Evolutionary conservation across 2,888 invertebrate species (phyloP), one percentile per base, ranked within the genome.

Genomic region (Clitarchus hookeri): DNA sequence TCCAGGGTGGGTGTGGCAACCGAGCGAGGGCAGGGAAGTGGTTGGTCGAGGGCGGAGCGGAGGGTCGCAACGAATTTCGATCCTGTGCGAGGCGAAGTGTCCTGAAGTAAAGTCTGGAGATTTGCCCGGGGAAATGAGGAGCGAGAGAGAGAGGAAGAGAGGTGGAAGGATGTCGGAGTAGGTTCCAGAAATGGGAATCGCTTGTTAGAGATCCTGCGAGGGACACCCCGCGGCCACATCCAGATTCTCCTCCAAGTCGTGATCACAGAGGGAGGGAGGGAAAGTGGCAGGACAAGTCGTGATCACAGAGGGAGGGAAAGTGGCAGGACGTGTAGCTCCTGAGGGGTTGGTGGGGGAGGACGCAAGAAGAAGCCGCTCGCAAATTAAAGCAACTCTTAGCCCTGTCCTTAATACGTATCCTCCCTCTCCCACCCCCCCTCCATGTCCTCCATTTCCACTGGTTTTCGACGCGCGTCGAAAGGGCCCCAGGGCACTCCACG

Each of bases 81-180:
- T n/a, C 65, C 23, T 19, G 23, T 9, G 65, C 65, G n/a, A 9
- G 65, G 65, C 65, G 65, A 65, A 65, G 65, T 65, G 65, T 65
- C n/a, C 65, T 19, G 65, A 65, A n/a, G 23, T 65, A n/a, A 65
- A 48, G 19, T 0, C 65, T 9, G 65, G 65, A 65, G 65, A 65
- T 65, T n/a, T n/a, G 65, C 65, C 65, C 65, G 65, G 65, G 65
- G 65, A 65, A 65, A 65, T n/a, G 65, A 65, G 65, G 65, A 65
- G 65, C 11, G 65, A 65, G 19, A 65, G 65, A 19, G 65, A n/a
- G 23, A n/a, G 19, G 65, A 3, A n/a, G 65, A 65, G 65, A 65
- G 65, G 65, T n/a, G 19, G 65, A n/a, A n/a, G 65, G 65, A n/a
- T n/a, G 65, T 65, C 65, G 65, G 53, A 53, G 53, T 12, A 53